Percentiles rank a stretch among this genome's conserved stretches.
Conservation (phyloP, 2,113 vertebrate species). For the Xyliphius kryptos region DNA sequence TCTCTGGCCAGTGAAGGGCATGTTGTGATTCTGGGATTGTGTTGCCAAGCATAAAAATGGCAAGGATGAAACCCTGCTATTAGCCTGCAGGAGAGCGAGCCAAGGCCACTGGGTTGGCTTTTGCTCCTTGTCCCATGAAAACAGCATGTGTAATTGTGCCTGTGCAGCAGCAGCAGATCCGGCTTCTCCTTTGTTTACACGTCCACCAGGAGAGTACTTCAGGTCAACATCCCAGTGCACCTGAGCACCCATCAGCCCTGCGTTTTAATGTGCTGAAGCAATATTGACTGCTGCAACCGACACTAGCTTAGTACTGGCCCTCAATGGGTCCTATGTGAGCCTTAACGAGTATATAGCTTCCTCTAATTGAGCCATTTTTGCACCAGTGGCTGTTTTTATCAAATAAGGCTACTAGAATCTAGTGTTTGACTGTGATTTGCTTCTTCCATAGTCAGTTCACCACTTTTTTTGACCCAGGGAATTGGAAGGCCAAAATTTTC, state of each 20-base stretch:
- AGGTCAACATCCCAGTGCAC: constrained; percentile 52
- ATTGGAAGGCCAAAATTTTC: constrained; percentile 48
- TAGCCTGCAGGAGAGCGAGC: constrained; percentile 47
- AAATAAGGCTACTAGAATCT: constrained; percentile 47
- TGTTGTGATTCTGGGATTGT: constrained; percentile 46
- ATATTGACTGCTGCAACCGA: constrained; percentile 54
- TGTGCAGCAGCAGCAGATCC: constrained; percentile 50
- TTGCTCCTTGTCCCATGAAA: constrained; percentile 56
- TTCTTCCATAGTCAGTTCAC: constrained; percentile 41
- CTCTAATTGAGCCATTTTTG: constrained; percentile 68
- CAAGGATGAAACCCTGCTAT: constrained; percentile 50
- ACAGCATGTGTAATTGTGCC: constrained; percentile 59
- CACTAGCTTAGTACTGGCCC: constrained; percentile 23
- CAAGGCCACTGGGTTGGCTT: constrained; percentile 37
- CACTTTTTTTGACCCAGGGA: constrained; percentile 41
- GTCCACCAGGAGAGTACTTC: constrained; percentile 62
- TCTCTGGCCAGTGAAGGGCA: constrained; percentile 44
- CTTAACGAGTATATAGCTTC: constrained; percentile 59
- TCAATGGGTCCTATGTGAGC: constrained; percentile 44
- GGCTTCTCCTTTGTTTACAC: constrained; percentile 61
- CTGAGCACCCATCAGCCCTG: constrained; percentile 56
- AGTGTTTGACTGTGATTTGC: constrained; percentile 45
- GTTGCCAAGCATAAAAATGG: constrained; percentile 39
- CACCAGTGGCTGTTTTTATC: constrained; percentile 59
- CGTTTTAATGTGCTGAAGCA: constrained; percentile 60